Base-by-base conservation (phyloP, 2,888 invertebrate species). In the Elegia similella region DNA sequence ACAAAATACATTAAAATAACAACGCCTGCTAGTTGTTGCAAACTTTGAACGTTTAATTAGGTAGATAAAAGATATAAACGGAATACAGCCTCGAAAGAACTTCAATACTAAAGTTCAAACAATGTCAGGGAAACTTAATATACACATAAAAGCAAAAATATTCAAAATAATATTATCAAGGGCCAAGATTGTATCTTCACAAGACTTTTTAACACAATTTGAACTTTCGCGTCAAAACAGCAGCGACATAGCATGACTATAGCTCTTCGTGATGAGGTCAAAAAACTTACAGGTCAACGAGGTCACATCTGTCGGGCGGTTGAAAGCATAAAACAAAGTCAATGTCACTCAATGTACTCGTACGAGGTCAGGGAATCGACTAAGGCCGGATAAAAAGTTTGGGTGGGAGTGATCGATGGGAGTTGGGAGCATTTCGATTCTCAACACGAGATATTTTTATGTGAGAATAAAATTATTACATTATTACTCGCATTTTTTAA, bases 281-380 rank as follows among this genome's bases (percentile, higher is more conserved):
- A 38, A 38, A 52, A 52, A 38, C 34, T 52, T 17, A 15, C 6
- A 15, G 50, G 52, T 34, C 52, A 52, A 16, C 32, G 32, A 38
- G 52, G 52, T 13, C 38, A 16, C 8, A 34, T 13, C 13, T 15
- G 23, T n/a, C 46, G 17, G 46, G 46, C 17, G 34, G 38, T 17
- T 38, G 52, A 38, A 52, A 34, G 10, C 32, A 34, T 52, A 52
- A 52, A 52, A 15, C 30, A 32, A 46, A 12, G 46, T 46, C 32
- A 50, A 50, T 50, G 52, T 52, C 52, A 52, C 15, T 34, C 12
- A 32, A 43, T 38, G 6, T 13, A 46, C 23, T 23, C 23, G 23
- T 23, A 23, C 6, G 23, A 23, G 23, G 12, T 16, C 17, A 46
- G 17, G 16, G 17, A 17, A 8, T 17, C 16, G 12, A 23, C 10